A percentile compares a stretch with the other conserved stretches of the same genome.
Conservation (phyloP, 2,797 vertebrate genomes). For the Percopsis omiscomaycus region DNA sequence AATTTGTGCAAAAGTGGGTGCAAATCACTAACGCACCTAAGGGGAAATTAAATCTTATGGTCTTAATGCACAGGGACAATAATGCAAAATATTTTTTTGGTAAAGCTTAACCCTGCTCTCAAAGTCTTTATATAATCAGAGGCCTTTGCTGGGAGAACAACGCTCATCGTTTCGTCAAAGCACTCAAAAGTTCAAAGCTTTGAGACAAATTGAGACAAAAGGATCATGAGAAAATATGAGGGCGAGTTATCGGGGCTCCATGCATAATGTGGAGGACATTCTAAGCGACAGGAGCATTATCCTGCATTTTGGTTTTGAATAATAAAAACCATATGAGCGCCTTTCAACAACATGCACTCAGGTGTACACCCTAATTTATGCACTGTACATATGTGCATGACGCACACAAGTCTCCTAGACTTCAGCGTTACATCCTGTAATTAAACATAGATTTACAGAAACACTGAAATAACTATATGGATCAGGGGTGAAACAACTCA, state of each 20-base stretch:
- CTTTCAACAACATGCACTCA: conserved; percentile 33
- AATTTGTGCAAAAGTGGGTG: conserved; percentile 3
- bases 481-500: too few species aligned
- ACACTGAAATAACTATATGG: too few species aligned
- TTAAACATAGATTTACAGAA: conserved; percentile 1
- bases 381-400: conserved; percentile 16
- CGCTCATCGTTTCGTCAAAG: not conserved
- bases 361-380: conserved; percentile 6
- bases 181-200: not conserved
- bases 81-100: conserved; percentile 19
- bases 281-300: conserved; percentile 48
- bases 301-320: conserved; percentile 43
- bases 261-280: conserved; percentile 51
- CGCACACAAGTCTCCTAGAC: conserved; percentile 11
- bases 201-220: conserved; percentile 2
- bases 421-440: conserved; percentile 19
- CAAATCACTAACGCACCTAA: conserved; percentile 9
- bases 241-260: conserved; percentile 37
- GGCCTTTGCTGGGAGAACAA: not conserved
- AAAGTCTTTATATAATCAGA: conserved; percentile 16
- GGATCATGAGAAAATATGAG: not conserved
- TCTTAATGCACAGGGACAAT: conserved; percentile 13
- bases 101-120: conserved; percentile 22
- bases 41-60: conserved; percentile 1
- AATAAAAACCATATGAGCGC: conserved; percentile 10